These are phyloP conservation scores for Lates japonicus DNA, from an alignment of 2,797 vertebrate species.

Conservation along the genomic window DNA sequence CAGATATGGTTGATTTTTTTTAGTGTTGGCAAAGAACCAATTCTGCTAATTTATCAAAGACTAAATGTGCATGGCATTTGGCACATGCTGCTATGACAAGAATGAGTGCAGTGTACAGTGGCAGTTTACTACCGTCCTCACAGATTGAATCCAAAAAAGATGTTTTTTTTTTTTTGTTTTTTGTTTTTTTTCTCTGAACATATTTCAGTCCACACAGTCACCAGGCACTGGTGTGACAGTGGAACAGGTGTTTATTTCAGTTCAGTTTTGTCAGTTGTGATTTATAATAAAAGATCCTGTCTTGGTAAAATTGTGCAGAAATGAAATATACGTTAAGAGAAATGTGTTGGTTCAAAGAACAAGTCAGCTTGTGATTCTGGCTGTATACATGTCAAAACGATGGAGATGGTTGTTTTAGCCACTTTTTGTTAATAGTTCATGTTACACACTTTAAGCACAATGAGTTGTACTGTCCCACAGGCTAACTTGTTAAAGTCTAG, in stretches of 20 bases:
- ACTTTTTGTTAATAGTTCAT: background rate
- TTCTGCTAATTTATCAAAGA: constrained; percentile 66
- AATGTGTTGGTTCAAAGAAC: background rate
- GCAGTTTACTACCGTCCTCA: constrained; percentile 41
- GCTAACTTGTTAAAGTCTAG: background rate
- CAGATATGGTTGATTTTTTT: constrained; percentile 15
- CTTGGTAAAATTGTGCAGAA: constrained; percentile 9
- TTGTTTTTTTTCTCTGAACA: background rate
- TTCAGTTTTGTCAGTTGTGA: background rate
- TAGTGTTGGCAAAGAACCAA: constrained; percentile 43
- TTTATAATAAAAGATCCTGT: background rate
- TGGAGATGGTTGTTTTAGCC: constrained; percentile 3
- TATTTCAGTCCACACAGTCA: constrained; percentile 4
- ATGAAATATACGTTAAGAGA: constrained; percentile 25
- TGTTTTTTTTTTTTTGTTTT: constrained; percentile 11
- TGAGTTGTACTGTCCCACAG: constrained; percentile 5
- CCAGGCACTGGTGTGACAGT: background rate
- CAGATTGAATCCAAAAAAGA: constrained; percentile 22
- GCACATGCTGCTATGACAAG: constrained; percentile 71
- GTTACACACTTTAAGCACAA: constrained; percentile 25
- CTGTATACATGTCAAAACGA: constrained; percentile 35
- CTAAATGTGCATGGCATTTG: constrained; percentile 61
- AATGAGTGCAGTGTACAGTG: constrained; percentile 58
- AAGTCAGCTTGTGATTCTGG: constrained; percentile 11
- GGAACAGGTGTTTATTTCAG: constrained; percentile 8